A percentile compares a stretch with the other conserved stretches of the same genome.
These are phyloP conservation scores for Aquatica leii DNA, from an alignment of 2,888 invertebrate genomes.

Conservation along the genomic window DNA sequence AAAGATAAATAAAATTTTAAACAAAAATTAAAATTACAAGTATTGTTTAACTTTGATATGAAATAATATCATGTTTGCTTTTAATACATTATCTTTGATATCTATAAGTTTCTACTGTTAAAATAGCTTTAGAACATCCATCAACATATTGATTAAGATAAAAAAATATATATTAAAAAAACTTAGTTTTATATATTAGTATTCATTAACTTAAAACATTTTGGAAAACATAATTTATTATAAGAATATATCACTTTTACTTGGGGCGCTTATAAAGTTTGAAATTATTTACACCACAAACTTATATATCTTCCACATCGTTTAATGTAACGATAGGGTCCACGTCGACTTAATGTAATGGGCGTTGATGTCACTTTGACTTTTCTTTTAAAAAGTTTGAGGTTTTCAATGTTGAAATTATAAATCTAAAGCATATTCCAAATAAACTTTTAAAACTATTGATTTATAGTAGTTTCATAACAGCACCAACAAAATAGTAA, in stretches of 20 bases:
- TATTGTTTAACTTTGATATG: too few species aligned
- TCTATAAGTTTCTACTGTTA: too few species aligned
- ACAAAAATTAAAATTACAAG: too few species aligned
- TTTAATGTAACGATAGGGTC: constrained; percentile 28
- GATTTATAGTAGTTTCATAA: neutral
- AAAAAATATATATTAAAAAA: too few species aligned
- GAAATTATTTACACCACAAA: constrained; percentile 32
- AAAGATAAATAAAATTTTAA: too few species aligned
- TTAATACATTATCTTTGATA: too few species aligned
- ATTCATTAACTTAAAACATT: too few species aligned
- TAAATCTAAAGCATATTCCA: constrained; percentile 24
- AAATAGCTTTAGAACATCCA: too few species aligned
- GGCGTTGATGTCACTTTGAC: constrained; percentile 32
- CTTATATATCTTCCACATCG: constrained; percentile 35
- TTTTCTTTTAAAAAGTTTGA: constrained; percentile 28
- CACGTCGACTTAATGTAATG: constrained; percentile 34
- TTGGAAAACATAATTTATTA: too few species aligned
- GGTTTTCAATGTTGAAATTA: constrained; percentile 15
- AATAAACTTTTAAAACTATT: constrained; percentile 21
- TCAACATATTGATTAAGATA: too few species aligned
- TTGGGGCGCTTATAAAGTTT: constrained; percentile 17
- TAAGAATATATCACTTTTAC: neutral
- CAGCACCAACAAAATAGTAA: neutral
- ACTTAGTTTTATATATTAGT: too few species aligned
- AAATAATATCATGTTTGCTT: too few species aligned